Evolutionary conservation across 2,888 invertebrate species (phyloP).

Genomic region (Leptinotarsa peninsularis): DNA sequence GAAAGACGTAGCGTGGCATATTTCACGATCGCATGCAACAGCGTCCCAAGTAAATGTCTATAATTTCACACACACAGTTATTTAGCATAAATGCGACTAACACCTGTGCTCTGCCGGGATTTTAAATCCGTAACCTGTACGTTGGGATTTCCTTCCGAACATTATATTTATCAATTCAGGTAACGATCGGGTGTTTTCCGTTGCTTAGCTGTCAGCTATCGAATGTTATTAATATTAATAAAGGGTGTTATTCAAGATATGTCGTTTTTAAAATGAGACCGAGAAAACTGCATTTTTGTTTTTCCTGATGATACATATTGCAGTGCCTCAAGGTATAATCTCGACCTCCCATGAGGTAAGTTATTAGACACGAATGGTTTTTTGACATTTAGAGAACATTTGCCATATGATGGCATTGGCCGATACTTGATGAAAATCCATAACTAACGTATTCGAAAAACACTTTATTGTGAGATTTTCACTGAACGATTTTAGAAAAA

Average conservation of each 20-base stretch:
- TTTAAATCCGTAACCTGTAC: slow-evolving; percentile 36
- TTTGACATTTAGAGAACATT: background rate
- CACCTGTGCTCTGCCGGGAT: slow-evolving; percentile 43
- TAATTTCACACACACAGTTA: slow-evolving; percentile 46
- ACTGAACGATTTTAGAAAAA: too few species aligned
- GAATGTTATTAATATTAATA: slow-evolving; percentile 43
- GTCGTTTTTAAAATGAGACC: slow-evolving; percentile 30
- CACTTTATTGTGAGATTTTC: too few species aligned
- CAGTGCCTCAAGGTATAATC: slow-evolving; percentile 1
- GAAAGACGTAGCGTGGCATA: slow-evolving; percentile 36
- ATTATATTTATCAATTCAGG: slow-evolving; percentile 41
- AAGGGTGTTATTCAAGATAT: slow-evolving; percentile 38
- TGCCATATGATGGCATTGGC: background rate
- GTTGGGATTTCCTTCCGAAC: slow-evolving; percentile 37
- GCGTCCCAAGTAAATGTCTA: slow-evolving; percentile 42
- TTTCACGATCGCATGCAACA: slow-evolving; percentile 44
- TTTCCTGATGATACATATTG: slow-evolving; percentile 21
- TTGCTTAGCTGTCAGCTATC: slow-evolving; percentile 43
- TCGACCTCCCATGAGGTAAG: slow-evolving; percentile 7
- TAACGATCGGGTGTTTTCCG: slow-evolving; percentile 38
- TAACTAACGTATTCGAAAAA: too few species aligned
- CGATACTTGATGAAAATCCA: too few species aligned
- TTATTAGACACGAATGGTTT: background rate
- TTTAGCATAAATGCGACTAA: slow-evolving; percentile 47
- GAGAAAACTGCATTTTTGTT: slow-evolving; percentile 23